These are phyloP conservation scores for Mimas tiliae DNA, from an alignment of 2,888 invertebrate species.

Conservation along the genomic window DNA sequence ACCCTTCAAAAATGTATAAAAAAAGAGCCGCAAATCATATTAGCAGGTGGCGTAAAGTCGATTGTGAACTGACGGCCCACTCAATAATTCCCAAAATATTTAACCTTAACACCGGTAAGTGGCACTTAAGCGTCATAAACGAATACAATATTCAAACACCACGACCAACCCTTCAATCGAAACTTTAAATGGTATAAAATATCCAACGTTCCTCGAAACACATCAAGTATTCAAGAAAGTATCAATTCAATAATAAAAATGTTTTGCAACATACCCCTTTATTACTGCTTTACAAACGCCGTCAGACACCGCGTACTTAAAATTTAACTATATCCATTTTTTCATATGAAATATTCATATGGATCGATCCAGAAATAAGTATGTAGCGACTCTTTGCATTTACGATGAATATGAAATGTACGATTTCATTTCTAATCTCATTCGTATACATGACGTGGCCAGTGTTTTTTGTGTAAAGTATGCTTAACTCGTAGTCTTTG, in stretches of 20 bases:
- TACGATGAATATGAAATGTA: background rate
- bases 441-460: too few relatives aligned
- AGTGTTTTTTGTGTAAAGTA: too few relatives aligned
- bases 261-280: conserved; percentile 21
- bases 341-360: conserved; percentile 5
- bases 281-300: conserved; percentile 14
- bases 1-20: too few relatives aligned
- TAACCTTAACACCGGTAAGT: too few relatives aligned
- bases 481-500: too few relatives aligned
- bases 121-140: too few relatives aligned
- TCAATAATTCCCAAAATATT: too few relatives aligned
- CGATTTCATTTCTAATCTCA: background rate
- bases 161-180: conserved; percentile 3
- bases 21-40: too few relatives aligned
- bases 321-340: background rate
- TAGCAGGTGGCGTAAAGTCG: too few relatives aligned
- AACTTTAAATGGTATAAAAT: background rate
- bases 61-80: too few relatives aligned
- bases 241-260: conserved; percentile 11
- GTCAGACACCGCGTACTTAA: background rate
- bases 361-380: background rate
- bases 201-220: conserved; percentile 5
- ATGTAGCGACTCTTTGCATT: background rate
- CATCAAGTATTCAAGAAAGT: conserved; percentile 11
- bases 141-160: too few relatives aligned